phyloP scores from a whole-genome alignment of 2,888 invertebrate genomes.

The Caenorhabditis uteleia region DNA sequence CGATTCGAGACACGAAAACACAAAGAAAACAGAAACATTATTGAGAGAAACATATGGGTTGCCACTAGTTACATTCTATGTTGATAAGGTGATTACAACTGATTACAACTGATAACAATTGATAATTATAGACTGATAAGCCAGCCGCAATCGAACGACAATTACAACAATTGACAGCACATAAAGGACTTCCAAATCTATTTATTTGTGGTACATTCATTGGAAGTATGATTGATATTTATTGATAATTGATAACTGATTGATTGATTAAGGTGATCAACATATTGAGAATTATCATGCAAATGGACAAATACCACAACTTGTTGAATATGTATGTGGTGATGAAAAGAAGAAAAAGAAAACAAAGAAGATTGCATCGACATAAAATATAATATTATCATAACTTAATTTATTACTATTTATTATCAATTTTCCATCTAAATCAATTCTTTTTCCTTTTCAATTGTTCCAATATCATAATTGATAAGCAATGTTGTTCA shows the following conservation, averaged over 20 bases:
- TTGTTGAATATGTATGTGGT: constrained; percentile 68
- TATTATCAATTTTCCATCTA: no score
- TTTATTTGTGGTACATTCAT: constrained; percentile 69
- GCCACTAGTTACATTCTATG: constrained; percentile 67
- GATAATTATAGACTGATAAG: constrained; percentile 52
- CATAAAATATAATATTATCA: no score
- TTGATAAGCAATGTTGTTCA: background rate
- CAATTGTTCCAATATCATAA: constrained; percentile 11
- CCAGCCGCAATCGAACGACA: constrained; percentile 60
- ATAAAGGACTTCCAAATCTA: constrained; percentile 65
- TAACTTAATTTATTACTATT: no score
- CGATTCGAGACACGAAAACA: constrained; percentile 52
- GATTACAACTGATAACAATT: background rate
- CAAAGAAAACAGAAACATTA: constrained; percentile 50
- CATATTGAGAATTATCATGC: constrained; percentile 68
- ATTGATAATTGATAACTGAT: background rate
- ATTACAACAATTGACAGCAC: constrained; percentile 66
- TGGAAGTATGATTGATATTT: constrained; percentile 54
- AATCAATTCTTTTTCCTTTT: background rate
- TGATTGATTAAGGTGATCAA: constrained; percentile 58
- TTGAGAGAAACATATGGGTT: constrained; percentile 65
- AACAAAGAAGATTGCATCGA: constrained; percentile 32
- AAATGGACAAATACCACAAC: constrained; percentile 65
- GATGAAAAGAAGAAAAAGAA: constrained; percentile 63
- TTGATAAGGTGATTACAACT: constrained; percentile 58